Base-by-base conservation (phyloP, 2,888 invertebrate genomes). In the Sinelater perroti region DNA sequence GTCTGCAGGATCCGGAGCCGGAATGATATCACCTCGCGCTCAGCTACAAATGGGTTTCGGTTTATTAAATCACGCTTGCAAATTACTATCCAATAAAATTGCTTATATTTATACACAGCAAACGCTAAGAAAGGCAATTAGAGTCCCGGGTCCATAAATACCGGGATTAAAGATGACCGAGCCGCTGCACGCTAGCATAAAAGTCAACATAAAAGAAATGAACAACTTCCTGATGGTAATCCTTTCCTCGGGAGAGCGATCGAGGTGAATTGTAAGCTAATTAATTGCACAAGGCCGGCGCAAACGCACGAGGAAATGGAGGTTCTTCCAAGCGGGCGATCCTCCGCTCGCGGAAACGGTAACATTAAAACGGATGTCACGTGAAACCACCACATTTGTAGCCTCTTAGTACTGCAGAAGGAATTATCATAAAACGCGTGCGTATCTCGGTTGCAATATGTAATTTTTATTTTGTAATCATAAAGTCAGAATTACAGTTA, bases 61-160 rank as follows among this genome's bases (percentile, higher is more conserved):
- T 46, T 30, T 31, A 46, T 46, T 46, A 33, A 46, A 16, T 46
- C 46, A 46, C 46, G 46, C 33, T 46, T 46, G 46, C 17, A 46
- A 46, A 46, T 46, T 20, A 30, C 20, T 33, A 33, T 28, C 17
- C 18, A 46, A 46, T 46, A 31, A 31, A 46, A 33, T 46, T 46
- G 11, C 8, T 20, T 11, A 16, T 5, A 10, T 17, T 35, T 35
- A 35, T 35, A 8, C 11, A 33, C 16, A 13, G 14, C 11, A 33
- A 35, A 35, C 16, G 2, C 4, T 35, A 6, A 35, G 35, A 17
- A 17, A 8, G 16, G 35, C 17, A 35, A 35, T 35, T 35, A 35
- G 1, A 16, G 16, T 16, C 17, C 16, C 4, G 11, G 3, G 16
- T 33, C 16, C 10, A 35, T 35, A 35, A 35, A 35, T 35, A 17